phyloP scores from a whole-genome alignment of 2,113 vertebrate genomes.

The Zosterops japonicus region DNA sequence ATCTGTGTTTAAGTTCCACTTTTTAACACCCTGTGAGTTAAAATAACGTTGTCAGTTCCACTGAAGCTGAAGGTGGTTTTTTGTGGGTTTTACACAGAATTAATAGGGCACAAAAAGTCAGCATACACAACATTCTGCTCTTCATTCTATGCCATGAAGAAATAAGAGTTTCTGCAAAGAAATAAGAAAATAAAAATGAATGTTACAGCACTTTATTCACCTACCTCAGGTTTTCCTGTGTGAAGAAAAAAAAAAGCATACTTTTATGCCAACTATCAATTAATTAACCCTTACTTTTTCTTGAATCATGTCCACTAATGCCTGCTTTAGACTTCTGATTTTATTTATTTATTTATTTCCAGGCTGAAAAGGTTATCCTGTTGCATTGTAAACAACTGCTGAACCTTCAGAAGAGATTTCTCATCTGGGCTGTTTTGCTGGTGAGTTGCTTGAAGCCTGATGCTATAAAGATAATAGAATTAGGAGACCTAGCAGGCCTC shows the following conservation, averaged over 20 bases:
- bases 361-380: conserved; percentile 80
- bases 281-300: not conserved
- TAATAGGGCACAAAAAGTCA: not conserved
- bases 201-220: not conserved
- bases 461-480: conserved; percentile 71
- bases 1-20: not conserved
- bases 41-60: not conserved
- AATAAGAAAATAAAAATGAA: not conserved
- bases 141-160: not conserved
- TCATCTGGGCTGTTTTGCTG: conserved; percentile 80
- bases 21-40: not conserved
- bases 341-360: conserved; percentile 25
- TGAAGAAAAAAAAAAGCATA: not conserved
- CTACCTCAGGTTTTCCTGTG: not conserved
- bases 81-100: not conserved
- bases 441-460: conserved; percentile 75
- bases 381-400: conserved; percentile 69
- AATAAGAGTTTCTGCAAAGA: not conserved
- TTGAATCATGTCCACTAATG: not conserved
- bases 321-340: not conserved
- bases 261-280: not conserved
- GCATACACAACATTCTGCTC: not conserved
- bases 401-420: conserved; percentile 78
- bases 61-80: not conserved
- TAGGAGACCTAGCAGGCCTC: conserved; percentile 66